Percentiles rank a stretch among this genome's conserved stretches.
Evolutionary conservation across 2,113 vertebrate genomes (phyloP).

Genomic region (Zootoca vivipara): DNA sequence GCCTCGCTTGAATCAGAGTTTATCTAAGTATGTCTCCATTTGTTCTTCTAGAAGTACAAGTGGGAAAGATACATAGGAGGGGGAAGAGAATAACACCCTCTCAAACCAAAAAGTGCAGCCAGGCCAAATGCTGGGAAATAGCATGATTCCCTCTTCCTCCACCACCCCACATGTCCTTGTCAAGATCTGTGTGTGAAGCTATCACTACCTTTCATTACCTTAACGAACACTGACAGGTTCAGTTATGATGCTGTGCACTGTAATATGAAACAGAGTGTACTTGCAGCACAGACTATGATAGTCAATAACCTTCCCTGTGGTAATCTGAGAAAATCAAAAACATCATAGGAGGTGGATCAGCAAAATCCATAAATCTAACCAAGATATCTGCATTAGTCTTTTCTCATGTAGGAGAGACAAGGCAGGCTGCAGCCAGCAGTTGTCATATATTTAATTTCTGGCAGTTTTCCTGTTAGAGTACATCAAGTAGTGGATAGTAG

Average conservation of each 20-base stretch:
- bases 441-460: slow-evolving; percentile 51
- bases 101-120: neutral
- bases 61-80: neutral
- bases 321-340: slow-evolving; percentile 49
- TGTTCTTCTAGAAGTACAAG: too few relatives aligned
- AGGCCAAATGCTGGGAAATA: neutral
- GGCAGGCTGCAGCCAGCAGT: slow-evolving; percentile 43
- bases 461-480: slow-evolving; percentile 43
- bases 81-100: neutral
- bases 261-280: slow-evolving; percentile 19
- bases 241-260: slow-evolving; percentile 23
- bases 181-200: neutral
- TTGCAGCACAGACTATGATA: slow-evolving; percentile 50
- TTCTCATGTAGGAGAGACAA: slow-evolving; percentile 16
- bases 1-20: neutral
- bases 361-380: slow-evolving; percentile 47
- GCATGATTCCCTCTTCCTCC: neutral
- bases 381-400: slow-evolving; percentile 42
- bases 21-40: neutral
- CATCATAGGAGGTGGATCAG: slow-evolving; percentile 24
- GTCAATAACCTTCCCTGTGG: slow-evolving; percentile 38
- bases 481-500: slow-evolving; percentile 14
- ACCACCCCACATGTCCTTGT: neutral
- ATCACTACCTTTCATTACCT: slow-evolving; percentile 28
- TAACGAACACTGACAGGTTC: slow-evolving; percentile 2